Evolutionary conservation across 2,888 invertebrate genomes (phyloP), one percentile per base, ranked within the genome.

Genomic region (Vesta saturnalis): DNA sequence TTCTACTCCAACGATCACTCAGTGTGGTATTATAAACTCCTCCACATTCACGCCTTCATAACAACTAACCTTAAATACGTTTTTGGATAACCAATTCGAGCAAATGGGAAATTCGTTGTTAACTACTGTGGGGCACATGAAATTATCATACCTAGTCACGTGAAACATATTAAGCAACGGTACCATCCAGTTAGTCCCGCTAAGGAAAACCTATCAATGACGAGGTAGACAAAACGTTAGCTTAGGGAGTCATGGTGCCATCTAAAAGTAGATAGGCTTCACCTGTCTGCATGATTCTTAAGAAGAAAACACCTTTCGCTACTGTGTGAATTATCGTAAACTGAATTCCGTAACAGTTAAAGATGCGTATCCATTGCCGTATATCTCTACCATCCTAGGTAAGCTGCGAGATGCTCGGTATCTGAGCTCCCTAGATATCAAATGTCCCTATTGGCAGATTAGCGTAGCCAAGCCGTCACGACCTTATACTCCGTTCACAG

Each of bases 151-250:
- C n/a, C n/a, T n/a, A n/a, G n/a, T n/a, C n/a, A n/a, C n/a, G n/a
- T n/a, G 10, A 64, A 19, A 18, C 65, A 72, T 0, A 59, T 73
- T 12, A 73, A 72, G 35, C 65, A 62, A 47, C 43, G 69, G 0
- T 60, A 71, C 52, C 67, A 71, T 54, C 69, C 69, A 1, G 49
- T 71, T n/a, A 70, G 72, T 0, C 76, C 73, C 1, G 60, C 43
- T n/a, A 60, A 47, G 6, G 68, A 70, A 52, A 58, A 8, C 6
- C 58, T 0, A 57, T 75, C 1, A 16, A 75, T 35, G 54, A 46
- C 3, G 73, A 74, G 35, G 43, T 76, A 1, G 72, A 76, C n/a
- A 15, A 70, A n/a, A 74, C 75, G 76, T 22, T 77, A 16, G 52
- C 18, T 5, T 43, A 58, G 4, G 74, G 71, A 10, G 64, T 77